Conservation (phyloP, 2,113 vertebrate species). For the Etia nguti region DNA sequence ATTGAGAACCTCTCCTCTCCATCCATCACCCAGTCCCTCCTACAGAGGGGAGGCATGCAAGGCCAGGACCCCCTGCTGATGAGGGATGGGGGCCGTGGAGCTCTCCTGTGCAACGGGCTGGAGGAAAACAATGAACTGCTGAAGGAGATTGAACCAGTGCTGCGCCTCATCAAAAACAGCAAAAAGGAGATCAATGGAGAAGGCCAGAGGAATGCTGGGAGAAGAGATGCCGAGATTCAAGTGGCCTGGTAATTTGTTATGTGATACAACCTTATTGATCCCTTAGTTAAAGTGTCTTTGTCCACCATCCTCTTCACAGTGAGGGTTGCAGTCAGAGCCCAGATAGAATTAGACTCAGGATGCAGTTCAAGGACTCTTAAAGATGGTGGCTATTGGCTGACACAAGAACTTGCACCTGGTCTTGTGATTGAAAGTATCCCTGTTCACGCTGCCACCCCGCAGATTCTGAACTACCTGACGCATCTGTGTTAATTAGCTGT, state of each 20-base stretch:
- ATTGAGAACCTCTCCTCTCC: conserved; percentile 74
- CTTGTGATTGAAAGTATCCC: not conserved
- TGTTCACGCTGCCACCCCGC: not conserved
- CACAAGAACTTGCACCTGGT: not conserved
- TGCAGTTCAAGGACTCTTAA: not conserved
- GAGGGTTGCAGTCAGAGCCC: not conserved
- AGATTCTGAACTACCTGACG: conserved; percentile 14
- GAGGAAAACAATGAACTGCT: conserved; percentile 84
- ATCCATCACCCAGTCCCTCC: conserved; percentile 52
- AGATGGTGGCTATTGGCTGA: not conserved
- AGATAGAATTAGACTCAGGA: not conserved
- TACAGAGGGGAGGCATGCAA: conserved; percentile 53
- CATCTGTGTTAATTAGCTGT: conserved; percentile 18
- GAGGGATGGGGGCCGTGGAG: conserved; percentile 50
- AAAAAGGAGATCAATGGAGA: conserved; percentile 75
- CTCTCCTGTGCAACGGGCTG: conserved; percentile 74
- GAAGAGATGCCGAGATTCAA: conserved; percentile 84
- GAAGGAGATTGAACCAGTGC: conserved; percentile 89
- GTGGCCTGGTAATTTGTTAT: conserved; percentile 85
- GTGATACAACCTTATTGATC: conserved; percentile 11
- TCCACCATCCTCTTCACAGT: not conserved
- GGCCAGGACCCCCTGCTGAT: conserved; percentile 59
- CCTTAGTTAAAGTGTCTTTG: not conserved
- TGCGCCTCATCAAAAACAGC: conserved; percentile 81
- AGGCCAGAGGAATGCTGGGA: conserved; percentile 71